Evolutionary conservation across 1,140 invertebrate species (phyloP), one percentile per base, ranked within the genome.

Genomic region (Zaprionus camerounensis): DNA sequence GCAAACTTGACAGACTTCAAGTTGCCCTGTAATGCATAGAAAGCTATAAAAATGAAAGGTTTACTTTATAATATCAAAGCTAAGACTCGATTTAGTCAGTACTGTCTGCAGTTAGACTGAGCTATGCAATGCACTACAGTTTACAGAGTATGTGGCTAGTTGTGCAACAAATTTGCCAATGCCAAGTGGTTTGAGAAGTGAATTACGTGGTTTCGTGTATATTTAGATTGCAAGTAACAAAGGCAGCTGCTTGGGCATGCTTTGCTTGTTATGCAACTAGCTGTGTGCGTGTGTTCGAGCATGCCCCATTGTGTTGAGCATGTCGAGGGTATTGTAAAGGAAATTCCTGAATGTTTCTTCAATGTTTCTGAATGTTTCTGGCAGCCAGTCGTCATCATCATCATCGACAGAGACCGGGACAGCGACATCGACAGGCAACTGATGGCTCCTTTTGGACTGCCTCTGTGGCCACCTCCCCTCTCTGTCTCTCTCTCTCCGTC

Each of bases 311-410:
- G 13, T 6, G 28, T 24, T 41, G 15, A 0, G 2, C 20, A 51
- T 5, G 9, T 51, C 15, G 3, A 51, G 70, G 69, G 69, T 65
- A 71, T 66, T 26, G 41, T 59, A 66, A 31, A 58, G 62, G 63
- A 72, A 72, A 67, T 74, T 74, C 71, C 66, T 74, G 71, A 74
- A 74, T 74, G 71, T 74, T 74, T 56, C 68, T 51, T 69, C 65
- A 73, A 73, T 73, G 65, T 73, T 59, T 65, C 55, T 53, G 49
- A 24, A 62, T 74, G 71, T 62, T 71, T 76, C 22, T 69, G 78
- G 41, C 74, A 72, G 78, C 46, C 78, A 76, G 69, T 68, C 62
- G 56, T 62, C 69, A 71, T 44, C 69, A 28, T 49, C 61, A 63
- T 49, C 61, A 63, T 61, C 56, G 20, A 38, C 63, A 49, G 6